A percentile compares a stretch with the other conserved stretches of the same genome.
These are phyloP conservation scores for Iselma pallidipennis DNA, from an alignment of 2,888 invertebrate species.

Conservation along the genomic window DNA sequence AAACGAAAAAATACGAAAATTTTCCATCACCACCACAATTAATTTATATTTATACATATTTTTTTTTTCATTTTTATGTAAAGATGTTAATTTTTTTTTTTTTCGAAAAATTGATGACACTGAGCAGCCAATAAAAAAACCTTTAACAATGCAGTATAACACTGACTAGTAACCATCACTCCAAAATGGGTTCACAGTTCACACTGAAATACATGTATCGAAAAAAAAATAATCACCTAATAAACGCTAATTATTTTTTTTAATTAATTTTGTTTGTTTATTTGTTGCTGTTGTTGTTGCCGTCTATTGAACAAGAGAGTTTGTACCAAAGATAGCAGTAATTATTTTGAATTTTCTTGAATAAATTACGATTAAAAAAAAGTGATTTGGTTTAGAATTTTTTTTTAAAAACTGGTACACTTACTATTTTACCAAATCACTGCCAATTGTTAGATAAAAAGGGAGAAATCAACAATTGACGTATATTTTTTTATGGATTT, in stretches of 20 bases:
- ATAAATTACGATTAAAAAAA: conserved; percentile 31
- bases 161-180: conserved; percentile 54
- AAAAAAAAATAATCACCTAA: conserved; percentile 36
- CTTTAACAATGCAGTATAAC: conserved; percentile 45
- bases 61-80: background rate
- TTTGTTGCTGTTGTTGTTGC: background rate
- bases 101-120: conserved; percentile 5
- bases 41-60: background rate
- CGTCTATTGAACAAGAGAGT: conserved; percentile 43
- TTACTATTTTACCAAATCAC: conserved; percentile 4
- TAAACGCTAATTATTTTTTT: conserved; percentile 31
- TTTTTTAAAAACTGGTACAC: conserved; percentile 28
- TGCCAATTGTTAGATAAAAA: background rate
- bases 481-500: conserved; percentile 49
- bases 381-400: conserved; percentile 30
- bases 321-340: conserved; percentile 43
- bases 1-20: background rate
- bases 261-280: conserved; percentile 14
- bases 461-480: conserved; percentile 30
- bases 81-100: background rate
- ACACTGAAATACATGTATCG: conserved; percentile 43
- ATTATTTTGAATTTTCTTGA: conserved; percentile 47
- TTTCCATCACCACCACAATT: background rate
- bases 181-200: conserved; percentile 45
- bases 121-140: conserved; percentile 43